Conservation (phyloP, 2,113 vertebrate genomes). For the Camelus bactrianus region DNA sequence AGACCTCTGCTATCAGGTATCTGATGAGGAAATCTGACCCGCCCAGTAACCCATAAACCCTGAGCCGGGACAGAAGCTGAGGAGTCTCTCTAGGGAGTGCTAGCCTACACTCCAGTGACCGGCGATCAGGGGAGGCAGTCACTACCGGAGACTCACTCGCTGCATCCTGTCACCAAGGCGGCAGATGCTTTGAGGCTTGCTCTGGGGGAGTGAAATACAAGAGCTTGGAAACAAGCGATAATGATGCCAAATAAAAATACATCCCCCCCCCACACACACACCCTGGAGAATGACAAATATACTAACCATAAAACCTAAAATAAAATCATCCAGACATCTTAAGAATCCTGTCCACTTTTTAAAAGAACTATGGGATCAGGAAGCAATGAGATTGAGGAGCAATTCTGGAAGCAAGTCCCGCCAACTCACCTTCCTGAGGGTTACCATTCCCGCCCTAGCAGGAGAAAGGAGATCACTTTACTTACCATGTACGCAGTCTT, state of each 20-base stretch:
- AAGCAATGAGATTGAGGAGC: background rate
- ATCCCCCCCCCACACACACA: background rate
- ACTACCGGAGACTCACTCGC: background rate
- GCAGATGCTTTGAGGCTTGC: background rate
- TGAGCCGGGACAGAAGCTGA: background rate
- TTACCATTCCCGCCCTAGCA: background rate
- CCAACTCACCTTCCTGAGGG: background rate
- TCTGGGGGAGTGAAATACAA: background rate
- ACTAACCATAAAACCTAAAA: background rate
- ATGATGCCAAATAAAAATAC: background rate
- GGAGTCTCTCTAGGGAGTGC: background rate
- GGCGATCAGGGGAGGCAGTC: background rate
- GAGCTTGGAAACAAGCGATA: constrained; percentile 30
- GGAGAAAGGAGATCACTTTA: background rate
- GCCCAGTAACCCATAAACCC: background rate
- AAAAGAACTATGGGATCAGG: background rate
- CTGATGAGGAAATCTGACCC: background rate
- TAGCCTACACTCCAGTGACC: background rate
- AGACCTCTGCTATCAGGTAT: background rate
- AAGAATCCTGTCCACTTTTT: background rate
- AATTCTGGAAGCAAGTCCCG: background rate
- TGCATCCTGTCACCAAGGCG: background rate
- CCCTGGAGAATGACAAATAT: background rate
- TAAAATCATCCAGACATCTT: background rate
- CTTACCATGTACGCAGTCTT: constrained; percentile 68